Conservation (phyloP, 2,797 vertebrate species). For the Bucorvus abyssinicus region DNA sequence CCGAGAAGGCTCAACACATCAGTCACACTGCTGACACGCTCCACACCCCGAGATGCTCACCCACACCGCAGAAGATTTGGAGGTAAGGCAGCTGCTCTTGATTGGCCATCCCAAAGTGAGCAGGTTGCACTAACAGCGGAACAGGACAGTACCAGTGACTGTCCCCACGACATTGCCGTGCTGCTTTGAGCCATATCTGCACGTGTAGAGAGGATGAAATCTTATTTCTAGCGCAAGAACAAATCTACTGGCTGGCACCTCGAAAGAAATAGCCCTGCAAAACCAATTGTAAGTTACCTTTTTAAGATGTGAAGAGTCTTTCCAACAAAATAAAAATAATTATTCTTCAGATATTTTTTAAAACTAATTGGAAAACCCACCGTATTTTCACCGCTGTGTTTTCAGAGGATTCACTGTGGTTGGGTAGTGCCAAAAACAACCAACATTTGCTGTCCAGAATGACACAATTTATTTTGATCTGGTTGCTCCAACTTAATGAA, state of each 20-base stretch:
- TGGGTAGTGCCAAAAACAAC: background rate
- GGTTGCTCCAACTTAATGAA: background rate
- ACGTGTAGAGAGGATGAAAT: background rate
- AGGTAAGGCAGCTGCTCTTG: background rate
- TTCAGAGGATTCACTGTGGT: background rate
- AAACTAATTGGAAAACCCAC: background rate
- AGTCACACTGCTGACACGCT: constrained; percentile 47
- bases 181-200: background rate
- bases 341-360: background rate
- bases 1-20: constrained; percentile 20
- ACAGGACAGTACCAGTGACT: background rate
- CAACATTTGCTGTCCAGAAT: background rate
- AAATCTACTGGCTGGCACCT: background rate
- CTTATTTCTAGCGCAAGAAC: background rate
- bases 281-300: background rate
- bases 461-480: background rate
- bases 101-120: background rate
- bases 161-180: fast-evolving
- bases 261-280: background rate
- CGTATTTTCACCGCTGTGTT: background rate
- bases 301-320: background rate
- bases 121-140: background rate
- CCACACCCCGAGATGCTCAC: background rate
- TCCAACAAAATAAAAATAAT: background rate
- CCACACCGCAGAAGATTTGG: background rate